phyloP scores from a whole-genome alignment of 2,113 vertebrate species.

The Podarcis raffonei region DNA sequence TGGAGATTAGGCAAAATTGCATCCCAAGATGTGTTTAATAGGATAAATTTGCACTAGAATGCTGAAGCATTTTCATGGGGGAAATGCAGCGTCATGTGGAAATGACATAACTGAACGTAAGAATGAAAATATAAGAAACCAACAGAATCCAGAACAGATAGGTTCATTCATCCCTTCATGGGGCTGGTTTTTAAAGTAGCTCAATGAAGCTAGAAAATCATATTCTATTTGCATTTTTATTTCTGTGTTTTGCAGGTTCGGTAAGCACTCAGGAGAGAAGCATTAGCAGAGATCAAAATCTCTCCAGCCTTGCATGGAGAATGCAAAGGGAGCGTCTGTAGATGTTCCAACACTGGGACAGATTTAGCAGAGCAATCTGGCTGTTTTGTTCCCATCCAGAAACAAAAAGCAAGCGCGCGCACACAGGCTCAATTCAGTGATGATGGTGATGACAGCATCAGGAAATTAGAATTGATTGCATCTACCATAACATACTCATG shows the following conservation, averaged over 20 bases:
- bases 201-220: background rate
- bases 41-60: too few relatives aligned
- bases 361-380: background rate
- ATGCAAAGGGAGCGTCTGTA: background rate
- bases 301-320: background rate
- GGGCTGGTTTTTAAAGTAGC: too few relatives aligned
- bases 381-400: background rate
- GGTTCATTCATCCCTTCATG: too few relatives aligned
- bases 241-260: too few relatives aligned
- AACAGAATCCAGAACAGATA: too few relatives aligned
- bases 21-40: background rate
- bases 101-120: too few relatives aligned
- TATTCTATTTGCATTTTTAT: too few relatives aligned
- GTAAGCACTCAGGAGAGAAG: background rate
- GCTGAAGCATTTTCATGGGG: too few relatives aligned
- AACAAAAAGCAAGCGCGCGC: background rate
- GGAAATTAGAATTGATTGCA: background rate
- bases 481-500: conserved; percentile 4
- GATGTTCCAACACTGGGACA: background rate
- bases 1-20: too few relatives aligned
- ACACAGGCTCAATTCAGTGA: accelerated
- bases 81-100: too few relatives aligned
- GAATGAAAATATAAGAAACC: too few relatives aligned
- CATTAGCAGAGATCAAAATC: background rate
- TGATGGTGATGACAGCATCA: background rate